phyloP scores from a whole-genome alignment of 1,140 invertebrate genomes.

The Mizuhopecten yessoensis region DNA sequence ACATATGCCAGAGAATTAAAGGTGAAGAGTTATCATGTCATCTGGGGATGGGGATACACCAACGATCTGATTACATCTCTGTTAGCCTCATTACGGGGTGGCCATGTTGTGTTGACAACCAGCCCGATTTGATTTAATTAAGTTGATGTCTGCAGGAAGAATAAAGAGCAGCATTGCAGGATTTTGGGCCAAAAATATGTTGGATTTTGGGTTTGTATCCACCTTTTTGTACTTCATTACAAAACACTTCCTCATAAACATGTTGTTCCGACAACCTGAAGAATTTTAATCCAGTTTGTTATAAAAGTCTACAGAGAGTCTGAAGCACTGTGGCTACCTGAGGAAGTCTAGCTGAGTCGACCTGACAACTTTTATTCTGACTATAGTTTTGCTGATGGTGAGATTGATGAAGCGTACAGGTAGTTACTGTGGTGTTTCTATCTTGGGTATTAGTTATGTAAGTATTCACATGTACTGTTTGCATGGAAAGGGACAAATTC shows the following conservation, averaged over 20 bases:
- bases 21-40: constrained; percentile 33
- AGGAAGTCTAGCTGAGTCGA: background rate
- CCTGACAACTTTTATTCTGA: too few relatives aligned
- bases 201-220: background rate
- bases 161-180: background rate
- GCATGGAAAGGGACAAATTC: background rate
- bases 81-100: background rate
- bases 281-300: background rate
- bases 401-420: background rate
- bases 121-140: background rate
- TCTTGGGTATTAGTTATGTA: too few relatives aligned
- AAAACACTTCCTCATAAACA: background rate
- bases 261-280: background rate
- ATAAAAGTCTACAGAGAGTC: background rate
- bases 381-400: background rate
- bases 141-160: background rate
- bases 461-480: background rate
- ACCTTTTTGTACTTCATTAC: background rate
- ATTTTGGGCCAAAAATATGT: background rate
- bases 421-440: too few relatives aligned
- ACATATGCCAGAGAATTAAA: background rate
- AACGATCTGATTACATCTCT: background rate
- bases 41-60: background rate
- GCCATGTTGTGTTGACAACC: constrained; percentile 31
- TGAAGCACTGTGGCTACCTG: background rate